Evolutionary conservation across 2,888 invertebrate species (phyloP), one percentile per base, ranked within the genome.

Genomic region (Rotaria macrura): DNA sequence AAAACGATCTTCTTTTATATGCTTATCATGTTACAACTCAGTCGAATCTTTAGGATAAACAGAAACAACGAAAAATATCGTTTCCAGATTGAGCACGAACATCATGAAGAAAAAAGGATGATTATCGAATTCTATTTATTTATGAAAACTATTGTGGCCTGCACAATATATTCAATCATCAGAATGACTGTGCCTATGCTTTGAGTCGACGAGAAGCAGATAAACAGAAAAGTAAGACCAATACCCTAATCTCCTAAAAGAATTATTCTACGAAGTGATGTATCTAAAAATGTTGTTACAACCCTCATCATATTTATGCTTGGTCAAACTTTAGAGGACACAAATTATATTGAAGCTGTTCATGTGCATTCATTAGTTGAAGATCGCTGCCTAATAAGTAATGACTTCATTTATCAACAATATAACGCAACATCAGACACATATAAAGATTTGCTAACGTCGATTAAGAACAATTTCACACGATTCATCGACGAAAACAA

Each of bases 401-500:
- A 57, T 47, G 40, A 84, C 43, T 84, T 57, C 47, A 65, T 65
- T n/a, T 84, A 43, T 43, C 65, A 84, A 43, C 84, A 84, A 43
- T 65, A 84, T 65, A 49, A 23, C 29, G 72, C 84, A 20, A 84
- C 43, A 40, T n/a, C 43, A 40, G n/a, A 84, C 38, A 84, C 40
- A 65, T 23, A 57, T 47, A 25, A 43, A 47, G n/a, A 34, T 25
- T 65, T 43, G 25, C 84, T 65, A 72, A 25, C 57, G 65, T 72
- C 65, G 84, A 65, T 65, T 47, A 55, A 54, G 40, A 84, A 14
- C 47, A 54, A 84, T 55, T 47, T 84, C 38, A 40, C 57, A 38
- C 54, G 57, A 55, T 84, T 84, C 47, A 34, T 54, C 40, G 47
- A 47, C 49, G 52, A 29, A 52, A 84, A 23, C n/a, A 47, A 47